Evolutionary conservation across 35 echinoderm and acorn worm species (phyloP).

Genomic region (Hemicentrotus pulcherrimus): DNA sequence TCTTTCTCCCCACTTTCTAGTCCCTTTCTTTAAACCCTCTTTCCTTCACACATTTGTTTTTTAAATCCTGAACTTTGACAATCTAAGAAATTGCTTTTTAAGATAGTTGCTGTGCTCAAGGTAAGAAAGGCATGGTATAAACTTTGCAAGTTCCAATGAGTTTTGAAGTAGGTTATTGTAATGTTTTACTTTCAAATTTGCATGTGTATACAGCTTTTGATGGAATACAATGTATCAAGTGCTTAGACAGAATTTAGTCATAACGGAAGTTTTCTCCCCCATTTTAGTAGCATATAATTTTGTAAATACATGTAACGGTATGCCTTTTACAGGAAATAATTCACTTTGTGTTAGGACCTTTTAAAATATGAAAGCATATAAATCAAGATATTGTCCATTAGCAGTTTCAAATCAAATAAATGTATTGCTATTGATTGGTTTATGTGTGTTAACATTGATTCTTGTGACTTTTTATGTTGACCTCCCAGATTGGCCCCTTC

Average conservation of each 20-base stretch:
- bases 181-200: background rate
- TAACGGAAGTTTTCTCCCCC: background rate
- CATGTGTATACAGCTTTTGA: background rate
- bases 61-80: background rate
- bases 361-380: background rate
- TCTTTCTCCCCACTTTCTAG: background rate
- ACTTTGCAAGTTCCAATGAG: background rate
- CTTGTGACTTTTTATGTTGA: constrained; percentile 15
- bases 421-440: background rate
- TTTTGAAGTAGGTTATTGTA: background rate
- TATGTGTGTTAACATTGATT: constrained; percentile 36
- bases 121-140: background rate
- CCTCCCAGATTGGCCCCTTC: constrained; percentile 41
- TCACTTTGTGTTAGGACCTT: background rate
- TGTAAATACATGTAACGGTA: background rate
- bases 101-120: background rate
- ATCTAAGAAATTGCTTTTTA: background rate
- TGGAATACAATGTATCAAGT: background rate
- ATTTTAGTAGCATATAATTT: background rate
- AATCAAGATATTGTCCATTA: background rate
- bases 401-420: background rate
- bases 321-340: background rate
- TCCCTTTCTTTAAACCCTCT: background rate
- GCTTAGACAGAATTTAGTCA: background rate
- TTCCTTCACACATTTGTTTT: background rate